phyloP scores from a whole-genome alignment of 37 sponge, comb jelly and placozoan species.

The Cliona cf. orientalis region DNA sequence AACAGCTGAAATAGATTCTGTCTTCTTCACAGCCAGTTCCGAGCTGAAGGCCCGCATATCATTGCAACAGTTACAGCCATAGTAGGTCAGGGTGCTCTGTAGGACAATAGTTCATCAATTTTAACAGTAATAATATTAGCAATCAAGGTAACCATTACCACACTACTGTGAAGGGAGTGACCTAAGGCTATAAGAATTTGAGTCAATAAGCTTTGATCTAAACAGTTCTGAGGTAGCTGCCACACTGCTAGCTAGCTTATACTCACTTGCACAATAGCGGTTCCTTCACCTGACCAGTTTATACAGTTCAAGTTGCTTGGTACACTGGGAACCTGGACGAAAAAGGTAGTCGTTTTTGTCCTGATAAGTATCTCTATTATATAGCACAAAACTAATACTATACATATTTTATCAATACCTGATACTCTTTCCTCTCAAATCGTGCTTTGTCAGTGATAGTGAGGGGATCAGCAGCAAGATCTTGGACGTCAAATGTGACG shows the following conservation, averaged over 20 bases:
- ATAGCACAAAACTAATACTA: too few species aligned
- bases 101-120: too few species aligned
- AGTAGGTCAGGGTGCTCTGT: conserved; percentile 54
- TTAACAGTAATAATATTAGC: too few species aligned
- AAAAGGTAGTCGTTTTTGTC: too few species aligned
- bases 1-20: conserved; percentile 15
- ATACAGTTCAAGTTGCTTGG: conserved; percentile 40
- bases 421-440: conserved; percentile 5
- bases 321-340: conserved; percentile 17
- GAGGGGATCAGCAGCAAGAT: not conserved
- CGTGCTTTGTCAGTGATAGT: conserved; percentile 30
- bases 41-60: conserved; percentile 22
- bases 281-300: conserved; percentile 36
- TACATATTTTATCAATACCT: conserved; percentile 13
- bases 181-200: too few species aligned
- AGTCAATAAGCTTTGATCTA: too few species aligned
- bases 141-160: too few species aligned
- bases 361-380: too few species aligned
- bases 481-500: conserved; percentile 15
- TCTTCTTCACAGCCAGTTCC: not conserved
- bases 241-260: too few species aligned
- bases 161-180: too few species aligned
- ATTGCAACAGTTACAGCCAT: conserved; percentile 61
- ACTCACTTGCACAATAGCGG: conserved; percentile 43
- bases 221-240: too few species aligned